These are phyloP conservation scores for Aspidoscelis tigris DNA, from an alignment of 2,113 vertebrate species.

Conservation along the genomic window DNA sequence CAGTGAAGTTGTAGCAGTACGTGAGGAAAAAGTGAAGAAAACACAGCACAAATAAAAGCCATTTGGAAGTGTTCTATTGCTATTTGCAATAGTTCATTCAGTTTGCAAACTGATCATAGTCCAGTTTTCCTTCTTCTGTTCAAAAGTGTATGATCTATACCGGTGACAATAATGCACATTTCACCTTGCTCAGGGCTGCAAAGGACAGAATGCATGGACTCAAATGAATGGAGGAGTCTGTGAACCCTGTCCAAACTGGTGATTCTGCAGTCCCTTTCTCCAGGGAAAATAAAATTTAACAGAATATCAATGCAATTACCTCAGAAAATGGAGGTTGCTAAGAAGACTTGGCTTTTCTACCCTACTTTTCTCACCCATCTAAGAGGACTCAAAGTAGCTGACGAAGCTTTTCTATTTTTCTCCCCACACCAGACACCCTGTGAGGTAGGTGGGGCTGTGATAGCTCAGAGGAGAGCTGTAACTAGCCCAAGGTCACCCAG, in stretches of 20 bases:
- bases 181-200: background rate
- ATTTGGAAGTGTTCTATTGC: conserved; percentile 10
- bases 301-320: no score
- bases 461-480: no score
- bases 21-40: conserved; percentile 2
- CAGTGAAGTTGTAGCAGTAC: background rate
- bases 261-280: background rate
- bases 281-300: no score
- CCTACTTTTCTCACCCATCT: no score
- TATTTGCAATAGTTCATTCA: background rate
- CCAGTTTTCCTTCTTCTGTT: background rate
- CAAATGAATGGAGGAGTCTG: background rate
- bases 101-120: conserved; percentile 4
- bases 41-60: conserved; percentile 7
- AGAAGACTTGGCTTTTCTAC: no score
- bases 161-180: background rate
- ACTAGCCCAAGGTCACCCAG: no score
- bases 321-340: no score
- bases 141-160: background rate
- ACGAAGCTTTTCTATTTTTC: no score
- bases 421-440: no score
- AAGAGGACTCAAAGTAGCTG: no score
- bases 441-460: no score
- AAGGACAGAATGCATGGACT: background rate
- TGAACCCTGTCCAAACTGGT: no score